Evolutionary conservation across 2,113 vertebrate species (phyloP), one percentile per base, ranked within the genome.

Genomic region (Dipodomys spectabilis): DNA sequence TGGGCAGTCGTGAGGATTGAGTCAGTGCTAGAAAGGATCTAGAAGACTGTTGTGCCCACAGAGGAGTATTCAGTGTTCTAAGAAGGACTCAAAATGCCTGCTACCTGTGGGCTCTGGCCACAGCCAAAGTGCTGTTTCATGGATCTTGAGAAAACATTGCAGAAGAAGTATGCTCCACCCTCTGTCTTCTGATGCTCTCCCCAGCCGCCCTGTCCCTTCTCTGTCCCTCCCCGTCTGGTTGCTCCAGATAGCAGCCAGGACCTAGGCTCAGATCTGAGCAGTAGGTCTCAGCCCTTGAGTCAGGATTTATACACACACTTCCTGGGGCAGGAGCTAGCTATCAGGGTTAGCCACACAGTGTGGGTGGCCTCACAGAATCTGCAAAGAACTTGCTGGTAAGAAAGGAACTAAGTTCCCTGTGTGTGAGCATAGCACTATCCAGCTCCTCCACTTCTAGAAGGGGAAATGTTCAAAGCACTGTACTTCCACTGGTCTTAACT

Each of bases 231-330:
- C 85, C 75, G 60, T 86, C 81, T 97, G 96, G 57, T 60, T 18
- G 23, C 44, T 45, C 15, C 84, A 87, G 97, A 97, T 94, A 96
- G 92, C 81, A 57, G 68, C 86, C 78, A 69, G 65, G 82, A 57
- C 25, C 82, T 16, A 15, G 27, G 23, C 84, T 93, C 6, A 2
- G 85, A 72, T 81, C 49, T 35, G 27, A 9, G 71, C 28, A 39
- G 39, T 15, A 45, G 64, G 49, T 72, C 49, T 91, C 62, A 88
- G 86, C 79, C 94, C 83, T 79, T 62, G 28, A 81, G 86, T 88
- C 13, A 35, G 93, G 86, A 60, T 81, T 92, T 90, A 64, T 86
- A 39, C 6, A 30, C 60, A 77, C 77, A n/a, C 49, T 73, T 83
- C 64, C 83, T 13, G 30, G 86, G 22, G 73, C 72, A 11, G 69